Conservation (phyloP, 1,140 invertebrate genomes). For the Pygmarrhopalites habei region DNA sequence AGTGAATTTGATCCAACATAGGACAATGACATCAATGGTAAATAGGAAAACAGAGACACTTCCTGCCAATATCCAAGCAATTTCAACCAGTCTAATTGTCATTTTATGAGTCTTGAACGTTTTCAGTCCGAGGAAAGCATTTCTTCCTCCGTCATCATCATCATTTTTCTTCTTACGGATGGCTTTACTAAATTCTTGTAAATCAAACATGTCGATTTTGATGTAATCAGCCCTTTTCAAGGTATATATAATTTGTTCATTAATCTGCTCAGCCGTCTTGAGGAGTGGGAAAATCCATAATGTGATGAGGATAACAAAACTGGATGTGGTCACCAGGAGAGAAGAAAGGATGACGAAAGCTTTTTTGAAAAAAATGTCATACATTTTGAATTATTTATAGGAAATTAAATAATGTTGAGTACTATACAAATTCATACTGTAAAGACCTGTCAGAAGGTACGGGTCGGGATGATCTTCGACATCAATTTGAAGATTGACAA, state of each 20-base stretch:
- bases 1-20: conserved; percentile 48
- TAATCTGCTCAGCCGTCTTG: background rate
- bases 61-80: conserved; percentile 18
- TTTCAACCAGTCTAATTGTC: background rate
- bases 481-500: conserved; percentile 26
- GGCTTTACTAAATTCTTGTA: background rate
- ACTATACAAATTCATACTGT: too few species aligned
- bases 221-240: conserved; percentile 24
- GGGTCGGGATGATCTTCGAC: conserved; percentile 20
- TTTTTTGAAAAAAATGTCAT: too few species aligned
- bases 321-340: conserved; percentile 8
- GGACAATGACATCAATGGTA: conserved; percentile 53
- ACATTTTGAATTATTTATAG: too few species aligned
- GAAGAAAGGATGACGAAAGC: conserved; percentile 20
- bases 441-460: conserved; percentile 12
- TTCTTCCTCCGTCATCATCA: background rate
- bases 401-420: too few species aligned
- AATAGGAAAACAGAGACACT: conserved; percentile 50
- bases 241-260: conserved; percentile 17
- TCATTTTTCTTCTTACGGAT: background rate
- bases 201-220: background rate
- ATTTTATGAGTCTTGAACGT: background rate
- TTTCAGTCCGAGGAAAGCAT: background rate
- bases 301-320: conserved; percentile 16
- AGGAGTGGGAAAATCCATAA: conserved; percentile 6